Base-by-base conservation (phyloP, 1,140 invertebrate genomes). In the Chrysomallon squamiferum region DNA sequence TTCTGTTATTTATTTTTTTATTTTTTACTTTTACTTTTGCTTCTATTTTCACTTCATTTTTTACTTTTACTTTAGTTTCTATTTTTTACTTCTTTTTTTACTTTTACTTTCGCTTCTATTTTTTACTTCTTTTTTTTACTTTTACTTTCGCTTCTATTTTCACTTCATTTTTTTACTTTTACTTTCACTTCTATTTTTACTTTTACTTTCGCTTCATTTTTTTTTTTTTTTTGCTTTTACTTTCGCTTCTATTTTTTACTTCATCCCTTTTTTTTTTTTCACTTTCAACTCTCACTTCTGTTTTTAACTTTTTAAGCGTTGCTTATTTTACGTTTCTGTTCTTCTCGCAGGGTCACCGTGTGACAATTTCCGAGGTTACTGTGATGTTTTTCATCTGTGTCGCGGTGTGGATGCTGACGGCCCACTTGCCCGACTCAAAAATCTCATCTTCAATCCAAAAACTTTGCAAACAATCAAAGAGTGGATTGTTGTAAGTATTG, bases 331-430 rank as follows among this genome's bases (percentile, higher is more conserved):
- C n/a, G n/a, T n/a, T n/a, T n/a, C n/a, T 38, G 6, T 15, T 38
- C 35, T 33, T 57, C 27, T 69, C 69, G 93, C 95, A 62, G 97
- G 97, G 32, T 96, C 96, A 52, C 96, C 97, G 0, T 99, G 97
- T 84, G 97, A 99, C 84, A 94, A 99, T 84, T 99, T 97, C 85
- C 78, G 89, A 91, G 78, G 93, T 59, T 99, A 99, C 86, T 99
- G 97, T 88, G 97, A 99, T 87, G 96, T 98, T 58, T 99, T 99
- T 87, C 90, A 95, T 27, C 97, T 97, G 86, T 99, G 97, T 84
- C 90, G 97, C 71, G 93, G 94, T 1, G 95, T 99, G 15, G 97
- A 99, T 87, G 95, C 96, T 0, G 97, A 99, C 81, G 98, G 98
- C 43, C 97, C 97, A 22, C 87, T 99, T 68, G 95, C 95, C 18